These are phyloP conservation scores for Cyclina sinensis DNA, from an alignment of 1,140 invertebrate species.

Conservation along the genomic window DNA sequence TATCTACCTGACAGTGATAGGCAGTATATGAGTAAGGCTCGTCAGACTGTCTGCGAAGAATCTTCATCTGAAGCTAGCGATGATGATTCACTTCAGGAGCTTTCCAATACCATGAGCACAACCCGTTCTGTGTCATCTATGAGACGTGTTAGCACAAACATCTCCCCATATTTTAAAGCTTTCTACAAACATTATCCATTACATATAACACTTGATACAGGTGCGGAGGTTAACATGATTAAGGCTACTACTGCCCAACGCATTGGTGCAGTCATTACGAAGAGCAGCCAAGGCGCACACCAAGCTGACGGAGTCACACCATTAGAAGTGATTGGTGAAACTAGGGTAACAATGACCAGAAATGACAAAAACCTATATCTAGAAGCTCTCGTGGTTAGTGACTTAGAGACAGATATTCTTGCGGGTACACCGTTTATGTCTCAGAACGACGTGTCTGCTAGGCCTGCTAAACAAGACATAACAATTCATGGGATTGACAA, in stretches of 20 bases:
- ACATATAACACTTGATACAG: conserved; percentile 39
- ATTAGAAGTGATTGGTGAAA: conserved; percentile 58
- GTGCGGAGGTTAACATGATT: conserved; percentile 35
- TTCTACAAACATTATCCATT: no score
- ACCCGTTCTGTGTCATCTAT: background rate
- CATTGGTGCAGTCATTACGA: background rate
- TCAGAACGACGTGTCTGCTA: no score
- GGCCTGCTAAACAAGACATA: no score
- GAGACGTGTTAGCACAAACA: conserved; percentile 24
- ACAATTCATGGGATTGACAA: no score
- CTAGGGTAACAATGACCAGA: background rate
- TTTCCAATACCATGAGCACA: background rate
- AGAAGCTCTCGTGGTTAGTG: background rate
- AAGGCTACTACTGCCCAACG: background rate
- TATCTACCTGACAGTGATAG: conserved; percentile 55
- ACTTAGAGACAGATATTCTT: no score
- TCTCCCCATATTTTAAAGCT: no score
- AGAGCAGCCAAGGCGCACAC: conserved; percentile 36
- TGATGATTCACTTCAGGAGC: background rate
- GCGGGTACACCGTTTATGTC: no score
- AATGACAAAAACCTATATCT: background rate
- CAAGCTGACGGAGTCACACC: conserved; percentile 60
- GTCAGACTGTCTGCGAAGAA: background rate
- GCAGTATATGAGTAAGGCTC: background rate
- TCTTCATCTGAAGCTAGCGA: background rate